Conservation (phyloP, 2,797 vertebrate genomes). For the Anomalospiza imberbis region DNA sequence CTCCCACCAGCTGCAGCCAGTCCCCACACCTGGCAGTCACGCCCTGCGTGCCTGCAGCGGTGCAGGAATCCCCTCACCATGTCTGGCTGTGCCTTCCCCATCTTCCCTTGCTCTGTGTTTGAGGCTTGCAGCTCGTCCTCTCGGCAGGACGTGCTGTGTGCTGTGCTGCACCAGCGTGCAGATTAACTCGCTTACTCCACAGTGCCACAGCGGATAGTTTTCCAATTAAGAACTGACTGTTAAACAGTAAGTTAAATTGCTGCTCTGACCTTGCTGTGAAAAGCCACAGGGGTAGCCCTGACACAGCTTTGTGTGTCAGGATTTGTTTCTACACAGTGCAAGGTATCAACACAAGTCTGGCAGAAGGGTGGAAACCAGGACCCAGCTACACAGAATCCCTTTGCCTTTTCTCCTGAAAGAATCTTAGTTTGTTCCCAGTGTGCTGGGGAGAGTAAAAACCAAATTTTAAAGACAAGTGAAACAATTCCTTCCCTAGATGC, state of each 20-base stretch:
- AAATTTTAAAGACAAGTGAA: not conserved
- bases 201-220: not conserved
- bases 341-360: not conserved
- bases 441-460: not conserved
- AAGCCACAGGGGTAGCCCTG: not conserved
- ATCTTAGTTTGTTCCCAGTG: fast-evolving
- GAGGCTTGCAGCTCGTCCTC: not conserved
- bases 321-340: not conserved
- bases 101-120: not conserved
- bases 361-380: not conserved
- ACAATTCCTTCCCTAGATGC: not conserved
- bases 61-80: not conserved
- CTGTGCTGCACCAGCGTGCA: fast-evolving
- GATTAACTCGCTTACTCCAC: not conserved
- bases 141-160: not conserved
- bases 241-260: not conserved
- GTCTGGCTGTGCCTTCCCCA: not conserved
- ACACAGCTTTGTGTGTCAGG: not conserved
- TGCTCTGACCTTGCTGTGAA: not conserved
- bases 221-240: not conserved
- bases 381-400: not conserved
- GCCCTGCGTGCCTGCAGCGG: not conserved
- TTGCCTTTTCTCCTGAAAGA: not conserved
- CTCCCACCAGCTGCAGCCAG: not conserved
- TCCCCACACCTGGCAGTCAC: not conserved